Conservation (phyloP, 2,888 invertebrate species). For the Volucella zonaria region DNA sequence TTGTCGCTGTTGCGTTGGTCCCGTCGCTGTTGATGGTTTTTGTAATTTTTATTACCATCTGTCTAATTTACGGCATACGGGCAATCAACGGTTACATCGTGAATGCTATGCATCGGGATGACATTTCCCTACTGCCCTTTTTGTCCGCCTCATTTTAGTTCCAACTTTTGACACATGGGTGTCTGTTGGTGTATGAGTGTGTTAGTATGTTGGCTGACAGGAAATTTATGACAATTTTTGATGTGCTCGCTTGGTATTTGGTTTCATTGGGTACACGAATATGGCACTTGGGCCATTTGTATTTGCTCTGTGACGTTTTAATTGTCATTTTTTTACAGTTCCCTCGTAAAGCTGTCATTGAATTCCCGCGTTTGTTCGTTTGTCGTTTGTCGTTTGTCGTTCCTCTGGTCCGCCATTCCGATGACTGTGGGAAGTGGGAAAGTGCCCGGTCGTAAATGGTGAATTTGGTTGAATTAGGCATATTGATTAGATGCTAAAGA, state of each 20-base stretch:
- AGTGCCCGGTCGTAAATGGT: slow-evolving; percentile 40
- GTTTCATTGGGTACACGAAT: slow-evolving; percentile 24
- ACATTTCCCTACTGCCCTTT: slow-evolving; percentile 23
- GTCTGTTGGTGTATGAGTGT: not conserved
- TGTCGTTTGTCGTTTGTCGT: too few relatives aligned
- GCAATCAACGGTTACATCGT: slow-evolving; percentile 42
- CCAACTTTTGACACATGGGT: slow-evolving; percentile 18
- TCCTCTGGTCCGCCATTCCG: not conserved
- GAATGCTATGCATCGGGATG: slow-evolving; percentile 18
- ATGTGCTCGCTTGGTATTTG: slow-evolving; percentile 23
- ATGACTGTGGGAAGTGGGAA: slow-evolving; percentile 39
- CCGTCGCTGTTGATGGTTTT: slow-evolving; percentile 3
- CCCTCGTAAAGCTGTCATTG: slow-evolving; percentile 42
- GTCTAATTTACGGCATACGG: slow-evolving; percentile 59
- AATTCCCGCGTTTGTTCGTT: too few relatives aligned
- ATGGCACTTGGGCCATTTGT: slow-evolving; percentile 43
- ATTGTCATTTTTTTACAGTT: slow-evolving; percentile 52
- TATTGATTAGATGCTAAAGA: slow-evolving; percentile 63
- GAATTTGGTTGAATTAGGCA: slow-evolving; percentile 52
- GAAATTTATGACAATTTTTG: slow-evolving; percentile 56
- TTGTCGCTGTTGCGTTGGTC: not conserved
- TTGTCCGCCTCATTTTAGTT: slow-evolving; percentile 22
- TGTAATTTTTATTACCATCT: slow-evolving; percentile 57
- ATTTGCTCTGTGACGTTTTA: slow-evolving; percentile 53
- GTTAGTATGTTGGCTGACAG: not conserved